phyloP scores from a whole-genome alignment of 1,140 invertebrate genomes.

The Radopholus similis region DNA sequence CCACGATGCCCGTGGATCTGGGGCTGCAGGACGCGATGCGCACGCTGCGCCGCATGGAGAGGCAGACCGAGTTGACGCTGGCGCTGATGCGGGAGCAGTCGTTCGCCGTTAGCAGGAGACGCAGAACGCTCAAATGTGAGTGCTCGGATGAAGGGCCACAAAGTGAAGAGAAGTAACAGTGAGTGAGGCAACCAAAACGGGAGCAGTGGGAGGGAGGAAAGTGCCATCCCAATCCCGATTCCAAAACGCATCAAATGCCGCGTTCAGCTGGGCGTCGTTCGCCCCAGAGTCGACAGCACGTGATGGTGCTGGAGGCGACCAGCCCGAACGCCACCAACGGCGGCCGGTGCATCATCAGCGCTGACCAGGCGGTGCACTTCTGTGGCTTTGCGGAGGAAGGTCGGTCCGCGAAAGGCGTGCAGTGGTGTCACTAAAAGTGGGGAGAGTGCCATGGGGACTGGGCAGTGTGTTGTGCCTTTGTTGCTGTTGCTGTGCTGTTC shows the following conservation, averaged over 20 bases:
- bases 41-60: neutral
- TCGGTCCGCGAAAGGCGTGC: slow-evolving; percentile 16
- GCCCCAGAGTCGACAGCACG: slow-evolving; percentile 1
- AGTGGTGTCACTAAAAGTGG: too few species aligned
- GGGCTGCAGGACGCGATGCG: slow-evolving; percentile 4
- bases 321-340: slow-evolving; percentile 33
- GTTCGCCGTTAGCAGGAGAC: neutral
- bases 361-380: slow-evolving; percentile 57
- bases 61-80: neutral
- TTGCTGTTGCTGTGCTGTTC: neutral
- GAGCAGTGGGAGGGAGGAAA: neutral
- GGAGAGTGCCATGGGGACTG: neutral
- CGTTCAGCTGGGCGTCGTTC: neutral
- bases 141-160: neutral
- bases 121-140: neutral
- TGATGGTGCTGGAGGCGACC: slow-evolving; percentile 15
- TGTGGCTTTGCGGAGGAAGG: slow-evolving; percentile 59
- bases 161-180: neutral
- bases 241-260: neutral
- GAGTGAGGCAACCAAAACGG: neutral
- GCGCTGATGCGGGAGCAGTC: neutral
- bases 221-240: neutral
- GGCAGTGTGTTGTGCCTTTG: neutral
- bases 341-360: slow-evolving; percentile 54
- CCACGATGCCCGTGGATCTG: neutral